Conservation (phyloP, 2,888 invertebrate genomes). For the Pristionchus fissidentatus region DNA sequence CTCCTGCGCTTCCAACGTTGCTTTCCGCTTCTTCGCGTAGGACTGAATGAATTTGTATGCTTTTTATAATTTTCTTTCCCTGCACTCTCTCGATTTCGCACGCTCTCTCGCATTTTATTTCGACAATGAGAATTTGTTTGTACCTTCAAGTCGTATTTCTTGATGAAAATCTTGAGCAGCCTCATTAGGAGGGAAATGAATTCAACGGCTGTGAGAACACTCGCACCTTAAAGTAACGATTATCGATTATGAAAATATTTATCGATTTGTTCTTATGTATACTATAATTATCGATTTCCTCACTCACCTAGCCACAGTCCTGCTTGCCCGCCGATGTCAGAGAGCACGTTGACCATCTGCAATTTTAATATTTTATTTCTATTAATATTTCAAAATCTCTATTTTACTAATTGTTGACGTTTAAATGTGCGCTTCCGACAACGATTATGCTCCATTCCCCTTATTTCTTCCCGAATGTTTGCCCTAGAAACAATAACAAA, state of each 20-base stretch:
- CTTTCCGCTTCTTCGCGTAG: constrained; percentile 31
- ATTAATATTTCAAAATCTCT: background rate
- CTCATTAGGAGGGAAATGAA: constrained; percentile 20
- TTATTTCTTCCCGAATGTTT: background rate
- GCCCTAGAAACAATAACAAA: too few species aligned
- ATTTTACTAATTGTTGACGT: background rate
- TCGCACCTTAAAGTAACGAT: constrained; percentile 30
- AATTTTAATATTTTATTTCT: constrained; percentile 12
- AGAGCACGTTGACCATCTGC: constrained; percentile 69
- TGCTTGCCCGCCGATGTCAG: constrained; percentile 73
- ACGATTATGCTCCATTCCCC: background rate
- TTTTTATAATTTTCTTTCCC: background rate
- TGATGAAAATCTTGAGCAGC: constrained; percentile 4
- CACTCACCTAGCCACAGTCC: constrained; percentile 71
- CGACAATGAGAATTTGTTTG: background rate
- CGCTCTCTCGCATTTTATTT: background rate
- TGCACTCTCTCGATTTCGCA: too few species aligned
- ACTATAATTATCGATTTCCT: background rate
- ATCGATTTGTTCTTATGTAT: background rate
- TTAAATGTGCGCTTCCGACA: background rate
- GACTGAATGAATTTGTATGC: background rate
- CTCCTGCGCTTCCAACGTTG: background rate
- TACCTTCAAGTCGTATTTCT: constrained; percentile 36
- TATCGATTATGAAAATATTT: background rate
- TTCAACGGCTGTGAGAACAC: constrained; percentile 37